A percentile compares a stretch with the other conserved stretches of the same genome.
Evolutionary conservation across 2,797 vertebrate species (phyloP).

Genomic region (Galaxias olidus): DNA sequence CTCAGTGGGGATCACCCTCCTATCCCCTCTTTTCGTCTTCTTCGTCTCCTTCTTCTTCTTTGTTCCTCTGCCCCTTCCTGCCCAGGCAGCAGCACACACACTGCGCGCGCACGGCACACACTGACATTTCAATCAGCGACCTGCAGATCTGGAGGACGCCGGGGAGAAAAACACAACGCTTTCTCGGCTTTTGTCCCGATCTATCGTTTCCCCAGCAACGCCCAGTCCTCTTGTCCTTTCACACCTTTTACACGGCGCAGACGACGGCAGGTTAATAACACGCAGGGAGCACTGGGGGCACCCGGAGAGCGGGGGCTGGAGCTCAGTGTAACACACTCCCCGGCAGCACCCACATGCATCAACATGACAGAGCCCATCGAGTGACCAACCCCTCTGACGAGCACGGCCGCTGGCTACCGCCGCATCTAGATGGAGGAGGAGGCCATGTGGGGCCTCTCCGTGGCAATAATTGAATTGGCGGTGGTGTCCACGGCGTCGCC

Average conservation of each 20-base stretch:
- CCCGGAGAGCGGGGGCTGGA: slow-evolving; percentile 29
- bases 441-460: too few species aligned
- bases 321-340: slow-evolving; percentile 52
- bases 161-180: not conserved
- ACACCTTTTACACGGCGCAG: slow-evolving; percentile 4
- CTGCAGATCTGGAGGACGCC: not conserved
- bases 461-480: too few species aligned
- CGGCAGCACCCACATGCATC: slow-evolving; percentile 54
- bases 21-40: not conserved
- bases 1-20: too few species aligned
- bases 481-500: too few species aligned
- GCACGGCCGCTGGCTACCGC: not conserved
- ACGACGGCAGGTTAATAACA: slow-evolving; percentile 9
- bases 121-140: slow-evolving; percentile 21
- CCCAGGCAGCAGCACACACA: not conserved
- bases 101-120: not conserved
- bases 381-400: slow-evolving; percentile 49
- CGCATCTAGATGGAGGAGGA: too few species aligned
- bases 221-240: slow-evolving; percentile 5
- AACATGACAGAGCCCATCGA: slow-evolving; percentile 67
- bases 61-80: not conserved
- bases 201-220: not conserved
- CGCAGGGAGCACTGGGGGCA: not conserved
- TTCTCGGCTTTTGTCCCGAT: not conserved
- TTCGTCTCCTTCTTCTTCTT: not conserved